phyloP scores from a whole-genome alignment of 2,888 invertebrate genomes.

The Allophyes oxyacanthae region DNA sequence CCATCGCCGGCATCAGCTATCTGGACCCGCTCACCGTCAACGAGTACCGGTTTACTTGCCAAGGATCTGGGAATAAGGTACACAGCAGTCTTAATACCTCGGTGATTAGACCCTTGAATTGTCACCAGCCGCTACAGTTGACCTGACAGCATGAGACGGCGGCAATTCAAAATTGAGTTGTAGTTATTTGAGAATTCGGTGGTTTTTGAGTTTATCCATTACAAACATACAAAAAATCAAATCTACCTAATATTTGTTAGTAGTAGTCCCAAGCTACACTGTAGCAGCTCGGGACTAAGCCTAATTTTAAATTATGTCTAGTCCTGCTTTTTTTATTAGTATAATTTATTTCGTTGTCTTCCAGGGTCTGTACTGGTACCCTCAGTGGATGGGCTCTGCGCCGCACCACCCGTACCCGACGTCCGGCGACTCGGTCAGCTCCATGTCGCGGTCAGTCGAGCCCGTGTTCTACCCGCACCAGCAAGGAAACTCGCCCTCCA shows the following conservation, averaged over 20 bases:
- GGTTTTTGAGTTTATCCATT: no score
- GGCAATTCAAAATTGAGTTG: no score
- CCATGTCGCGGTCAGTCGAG: slow-evolving; percentile 33
- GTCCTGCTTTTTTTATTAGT: no score
- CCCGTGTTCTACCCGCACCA: slow-evolving; percentile 73
- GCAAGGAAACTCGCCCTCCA: slow-evolving; percentile 39
- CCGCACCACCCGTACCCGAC: slow-evolving; percentile 81
- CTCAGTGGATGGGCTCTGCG: slow-evolving; percentile 84
- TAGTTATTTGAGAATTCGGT: no score
- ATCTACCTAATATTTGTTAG: no score
- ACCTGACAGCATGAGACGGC: no score
- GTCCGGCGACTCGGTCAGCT: slow-evolving; percentile 62
- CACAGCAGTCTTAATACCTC: neutral
- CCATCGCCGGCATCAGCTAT: slow-evolving; percentile 84
- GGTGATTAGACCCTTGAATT: no score
- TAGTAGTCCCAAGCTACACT: no score
- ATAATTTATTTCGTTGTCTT: neutral
- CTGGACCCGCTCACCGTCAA: slow-evolving; percentile 80
- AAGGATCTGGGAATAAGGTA: slow-evolving; percentile 78
- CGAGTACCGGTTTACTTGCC: slow-evolving; percentile 82
- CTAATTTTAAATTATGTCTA: no score
- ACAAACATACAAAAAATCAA: no score
- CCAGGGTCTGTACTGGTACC: slow-evolving; percentile 86
- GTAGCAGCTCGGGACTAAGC: no score
- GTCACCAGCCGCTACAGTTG: no score